Evolutionary conservation across 2,797 vertebrate species (phyloP).

Genomic region (Gambelia wislizenii): DNA sequence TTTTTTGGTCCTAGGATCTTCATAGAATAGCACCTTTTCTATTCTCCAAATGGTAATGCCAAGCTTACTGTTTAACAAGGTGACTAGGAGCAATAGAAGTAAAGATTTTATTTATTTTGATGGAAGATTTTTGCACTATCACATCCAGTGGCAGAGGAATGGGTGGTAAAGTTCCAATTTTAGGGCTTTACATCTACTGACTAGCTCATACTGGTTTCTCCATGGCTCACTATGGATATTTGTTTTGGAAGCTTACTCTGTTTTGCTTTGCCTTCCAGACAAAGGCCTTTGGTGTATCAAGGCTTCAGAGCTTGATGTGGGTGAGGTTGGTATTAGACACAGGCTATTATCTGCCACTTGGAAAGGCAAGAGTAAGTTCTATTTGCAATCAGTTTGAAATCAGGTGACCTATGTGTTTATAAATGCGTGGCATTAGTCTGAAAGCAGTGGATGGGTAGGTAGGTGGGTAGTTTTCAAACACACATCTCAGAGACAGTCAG

Average conservation of each 20-base stretch:
- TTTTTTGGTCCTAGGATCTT: constrained; percentile 34
- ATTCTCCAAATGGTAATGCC: not conserved
- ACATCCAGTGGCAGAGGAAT: constrained; percentile 62
- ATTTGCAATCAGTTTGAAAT: not conserved
- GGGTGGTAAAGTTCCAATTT: constrained; percentile 71
- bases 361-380: not conserved
- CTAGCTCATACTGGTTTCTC: constrained; percentile 75
- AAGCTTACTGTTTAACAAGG: not conserved
- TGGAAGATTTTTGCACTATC: constrained; percentile 50
- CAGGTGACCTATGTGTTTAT: not conserved
- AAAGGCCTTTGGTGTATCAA: constrained; percentile 52
- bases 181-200: constrained; percentile 78
- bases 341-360: not conserved
- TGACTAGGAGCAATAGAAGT: constrained; percentile 16
- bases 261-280: constrained; percentile 63
- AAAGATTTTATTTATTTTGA: constrained; percentile 44
- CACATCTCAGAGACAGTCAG: not conserved
- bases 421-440: not conserved
- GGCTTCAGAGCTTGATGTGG: not conserved
- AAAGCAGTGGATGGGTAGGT: not conserved
- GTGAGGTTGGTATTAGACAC: not conserved
- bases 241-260: constrained; percentile 70
- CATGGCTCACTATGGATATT: constrained; percentile 78
- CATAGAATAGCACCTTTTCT: constrained; percentile 14
- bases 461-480: not conserved